phyloP scores from a whole-genome alignment of 2,113 vertebrate genomes.

The Tachycineta bicolor region DNA sequence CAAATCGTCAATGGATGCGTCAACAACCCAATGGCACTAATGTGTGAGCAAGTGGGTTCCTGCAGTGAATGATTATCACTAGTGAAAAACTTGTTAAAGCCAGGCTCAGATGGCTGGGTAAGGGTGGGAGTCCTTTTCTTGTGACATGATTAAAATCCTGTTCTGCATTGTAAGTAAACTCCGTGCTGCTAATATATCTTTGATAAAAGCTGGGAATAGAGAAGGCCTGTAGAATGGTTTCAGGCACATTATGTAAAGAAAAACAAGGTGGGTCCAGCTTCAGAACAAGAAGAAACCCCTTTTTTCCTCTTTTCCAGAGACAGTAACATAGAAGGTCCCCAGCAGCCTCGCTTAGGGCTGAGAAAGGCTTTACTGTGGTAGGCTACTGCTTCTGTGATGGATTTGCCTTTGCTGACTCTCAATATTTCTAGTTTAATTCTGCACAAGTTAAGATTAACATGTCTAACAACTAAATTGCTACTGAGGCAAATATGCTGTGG shows the following conservation, averaged over 20 bases:
- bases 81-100: background rate
- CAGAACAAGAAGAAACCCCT: background rate
- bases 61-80: conserved; percentile 11
- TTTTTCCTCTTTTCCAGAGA: background rate
- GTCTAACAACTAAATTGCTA: background rate
- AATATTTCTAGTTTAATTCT: background rate
- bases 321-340: background rate
- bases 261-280: background rate
- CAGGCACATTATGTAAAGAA: background rate
- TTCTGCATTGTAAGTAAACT: background rate
- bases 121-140: background rate
- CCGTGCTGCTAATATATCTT: background rate
- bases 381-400: background rate
- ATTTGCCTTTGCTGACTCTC: background rate
- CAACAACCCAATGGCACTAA: conserved; percentile 96
- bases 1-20: conserved; percentile 97
- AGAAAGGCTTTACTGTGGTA: background rate
- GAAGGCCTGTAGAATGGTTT: background rate
- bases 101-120: background rate
- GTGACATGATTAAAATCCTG: background rate
- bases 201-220: background rate
- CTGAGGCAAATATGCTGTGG: background rate
- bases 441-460: background rate
- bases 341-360: background rate
- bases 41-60: conserved; percentile 95